These are phyloP conservation scores for Panthera uncia DNA, from an alignment of 2,113 vertebrate species.

Conservation along the genomic window DNA sequence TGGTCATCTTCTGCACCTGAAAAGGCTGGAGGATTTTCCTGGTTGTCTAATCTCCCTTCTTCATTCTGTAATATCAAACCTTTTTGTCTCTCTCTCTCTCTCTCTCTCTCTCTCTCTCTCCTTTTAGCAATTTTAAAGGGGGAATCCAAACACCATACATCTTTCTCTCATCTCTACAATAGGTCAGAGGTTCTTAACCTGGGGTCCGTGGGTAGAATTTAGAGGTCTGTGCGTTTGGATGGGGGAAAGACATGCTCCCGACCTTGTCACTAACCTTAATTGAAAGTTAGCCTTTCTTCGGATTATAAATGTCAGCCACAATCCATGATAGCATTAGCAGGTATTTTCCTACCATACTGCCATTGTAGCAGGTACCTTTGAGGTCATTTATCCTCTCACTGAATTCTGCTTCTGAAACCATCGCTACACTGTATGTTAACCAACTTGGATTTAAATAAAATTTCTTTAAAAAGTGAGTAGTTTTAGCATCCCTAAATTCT, in stretches of 20 bases:
- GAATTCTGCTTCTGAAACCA: too few species aligned
- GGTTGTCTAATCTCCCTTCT: not conserved
- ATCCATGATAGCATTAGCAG: not conserved
- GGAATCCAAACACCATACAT: not conserved
- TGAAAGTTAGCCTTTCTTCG: not conserved
- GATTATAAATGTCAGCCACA: not conserved
- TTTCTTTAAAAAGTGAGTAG: too few species aligned
- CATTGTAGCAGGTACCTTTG: not conserved
- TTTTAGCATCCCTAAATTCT: too few species aligned
- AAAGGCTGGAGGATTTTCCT: not conserved
- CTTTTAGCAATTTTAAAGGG: not conserved
- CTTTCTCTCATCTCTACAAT: not conserved
- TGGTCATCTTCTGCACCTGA: not conserved
- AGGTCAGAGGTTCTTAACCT: constrained; percentile 33
- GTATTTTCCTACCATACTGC: not conserved
- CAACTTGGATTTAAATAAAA: too few species aligned
- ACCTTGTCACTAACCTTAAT: not conserved
- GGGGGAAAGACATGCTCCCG: too few species aligned
- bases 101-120: not conserved
- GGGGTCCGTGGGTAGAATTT: not conserved
- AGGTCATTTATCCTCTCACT: not conserved
- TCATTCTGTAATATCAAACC: not conserved
- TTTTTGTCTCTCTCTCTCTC: not conserved
- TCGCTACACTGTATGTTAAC: too few species aligned
- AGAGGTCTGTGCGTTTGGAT: not conserved